Base-by-base conservation (phyloP, 2,888 invertebrate species). In the Epicampocera succincta region DNA sequence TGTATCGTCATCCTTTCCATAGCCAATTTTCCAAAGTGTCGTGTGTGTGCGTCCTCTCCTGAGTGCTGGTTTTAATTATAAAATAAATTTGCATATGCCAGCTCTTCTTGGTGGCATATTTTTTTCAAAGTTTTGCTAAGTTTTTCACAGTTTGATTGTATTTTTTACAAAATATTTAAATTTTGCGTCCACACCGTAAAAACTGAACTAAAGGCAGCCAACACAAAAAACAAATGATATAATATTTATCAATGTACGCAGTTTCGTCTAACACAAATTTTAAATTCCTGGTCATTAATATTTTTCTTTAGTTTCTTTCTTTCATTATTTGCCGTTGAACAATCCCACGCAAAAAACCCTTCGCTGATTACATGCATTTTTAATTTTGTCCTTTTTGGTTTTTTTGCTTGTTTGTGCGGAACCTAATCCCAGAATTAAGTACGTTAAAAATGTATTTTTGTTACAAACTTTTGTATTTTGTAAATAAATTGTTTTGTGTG, bases 201-300 rank as follows among this genome's bases (percentile, higher is more conserved):
- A 54, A 73, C 63, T 42, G 48, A 46, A 42, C 44, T 25, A 19
- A 50, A 60, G 29, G 4, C 21, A n/a, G 6, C 21, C 25, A 50
- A 25, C 2, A 44, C 46, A 13, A 33, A 21, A 2, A 19, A 60
- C 25, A 63, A 4, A 15, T 25, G 44, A 15, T 17, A 25, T 15
- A 17, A 48, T 68, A 38, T 25, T 25, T 9, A 21, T 54, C 19
- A 68, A 56, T 56, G 48, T 61, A 21, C 38, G 29, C 54, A 48
- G n/a, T 33, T 76, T 44, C 52, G 21, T 21, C 66, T 65, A 52
- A 40, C 52, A 81, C n/a, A 42, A 72, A 73, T 50, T 76, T 76
- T 81, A 73, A 69, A 81, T 77, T 76, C 68, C 56, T 56, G 17
- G 17, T 69, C 73, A 73, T 77, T 74, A 81, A 77, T 74, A 74